phyloP scores from a whole-genome alignment of 64 coral and sea anemone genomes.

The Montipora efflorescens region DNA sequence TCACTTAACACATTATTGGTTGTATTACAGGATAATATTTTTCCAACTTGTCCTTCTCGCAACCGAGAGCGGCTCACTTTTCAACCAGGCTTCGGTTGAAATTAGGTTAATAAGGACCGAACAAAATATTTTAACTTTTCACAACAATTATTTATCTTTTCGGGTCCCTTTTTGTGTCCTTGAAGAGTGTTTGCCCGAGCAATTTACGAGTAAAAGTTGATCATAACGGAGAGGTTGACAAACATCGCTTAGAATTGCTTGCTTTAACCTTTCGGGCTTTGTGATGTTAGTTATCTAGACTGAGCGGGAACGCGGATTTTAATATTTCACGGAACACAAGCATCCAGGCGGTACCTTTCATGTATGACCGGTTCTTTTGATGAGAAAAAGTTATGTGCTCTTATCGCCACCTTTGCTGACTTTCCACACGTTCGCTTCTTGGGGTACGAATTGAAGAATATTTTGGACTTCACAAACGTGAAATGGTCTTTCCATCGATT shows the following conservation, averaged over 20 bases:
- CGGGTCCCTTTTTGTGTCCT: constrained; percentile 66
- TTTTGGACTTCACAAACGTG: background rate
- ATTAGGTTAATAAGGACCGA: constrained; percentile 76
- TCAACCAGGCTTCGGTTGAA: constrained; percentile 66
- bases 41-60: constrained; percentile 20
- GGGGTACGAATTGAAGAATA: background rate
- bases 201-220: constrained; percentile 83
- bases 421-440: background rate
- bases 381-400: constrained; percentile 94
- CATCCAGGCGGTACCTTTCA: constrained; percentile 88
- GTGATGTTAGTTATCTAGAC: constrained; percentile 64
- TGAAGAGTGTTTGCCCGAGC: constrained; percentile 67
- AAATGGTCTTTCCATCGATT: background rate
- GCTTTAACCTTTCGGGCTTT: constrained; percentile 71
- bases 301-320: constrained; percentile 64
- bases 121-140: constrained; percentile 57
- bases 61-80: constrained; percentile 39
- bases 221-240: constrained; percentile 78
- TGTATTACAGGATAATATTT: constrained; percentile 93
- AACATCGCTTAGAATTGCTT: constrained; percentile 72
- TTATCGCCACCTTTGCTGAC: constrained; percentile 18
- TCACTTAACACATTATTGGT: constrained; percentile 97
- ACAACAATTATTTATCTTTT: constrained; percentile 73
- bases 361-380: constrained; percentile 82
- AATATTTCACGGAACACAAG: constrained; percentile 81